Evolutionary conservation across 2,797 vertebrate genomes (phyloP).

Genomic region (Taenioides sp.): DNA sequence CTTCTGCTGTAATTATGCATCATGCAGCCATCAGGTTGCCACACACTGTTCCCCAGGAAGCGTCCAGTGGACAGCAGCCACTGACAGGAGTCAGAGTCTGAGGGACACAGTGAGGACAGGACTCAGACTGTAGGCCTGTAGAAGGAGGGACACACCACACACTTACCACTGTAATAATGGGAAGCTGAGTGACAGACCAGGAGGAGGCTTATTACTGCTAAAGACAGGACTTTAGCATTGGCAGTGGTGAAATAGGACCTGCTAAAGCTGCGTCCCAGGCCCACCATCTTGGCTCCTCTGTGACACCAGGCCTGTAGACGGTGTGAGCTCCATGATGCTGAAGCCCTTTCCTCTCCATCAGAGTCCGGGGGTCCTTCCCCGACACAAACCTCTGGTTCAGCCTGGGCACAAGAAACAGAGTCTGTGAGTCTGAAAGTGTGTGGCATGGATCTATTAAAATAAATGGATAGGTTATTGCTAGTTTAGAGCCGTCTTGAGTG

Average conservation of each 20-base stretch:
- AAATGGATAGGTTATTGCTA: too few species aligned
- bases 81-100: slow-evolving; percentile 94
- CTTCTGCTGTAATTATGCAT: slow-evolving; percentile 92
- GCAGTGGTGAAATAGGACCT: slow-evolving; percentile 90
- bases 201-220: slow-evolving; percentile 73
- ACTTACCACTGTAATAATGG: too few species aligned
- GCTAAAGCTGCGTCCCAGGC: slow-evolving; percentile 94
- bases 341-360: too few species aligned
- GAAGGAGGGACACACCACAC: too few species aligned
- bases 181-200: slow-evolving; percentile 69
- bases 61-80: slow-evolving; percentile 94
- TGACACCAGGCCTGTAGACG: slow-evolving; percentile 79
- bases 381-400: too few species aligned
- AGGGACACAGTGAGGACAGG: slow-evolving; percentile 47
- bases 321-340: not conserved
- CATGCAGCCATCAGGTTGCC: slow-evolving; percentile 99
- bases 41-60: slow-evolving; percentile 93
- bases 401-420: too few species aligned
- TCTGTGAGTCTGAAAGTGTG: too few species aligned
- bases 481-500: too few species aligned
- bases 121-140: too few species aligned
- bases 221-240: slow-evolving; percentile 82
- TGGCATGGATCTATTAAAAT: too few species aligned
- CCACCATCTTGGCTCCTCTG: slow-evolving; percentile 99
- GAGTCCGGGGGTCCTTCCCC: too few species aligned